phyloP scores from a whole-genome alignment of 2,113 vertebrate species.

The Rhinopithecus roxellana region DNA sequence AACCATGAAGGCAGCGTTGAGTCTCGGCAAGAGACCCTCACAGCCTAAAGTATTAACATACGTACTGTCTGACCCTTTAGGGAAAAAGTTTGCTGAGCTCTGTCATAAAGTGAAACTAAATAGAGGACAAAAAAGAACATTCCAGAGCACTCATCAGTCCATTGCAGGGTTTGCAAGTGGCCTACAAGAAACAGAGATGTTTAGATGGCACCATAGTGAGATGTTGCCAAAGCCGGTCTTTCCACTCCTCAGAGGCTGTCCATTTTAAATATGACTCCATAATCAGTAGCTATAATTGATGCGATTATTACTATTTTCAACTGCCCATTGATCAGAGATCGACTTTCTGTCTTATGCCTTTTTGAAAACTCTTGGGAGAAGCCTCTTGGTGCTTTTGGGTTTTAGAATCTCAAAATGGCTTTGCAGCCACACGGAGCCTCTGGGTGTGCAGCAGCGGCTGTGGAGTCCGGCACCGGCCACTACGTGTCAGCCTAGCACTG shows the following conservation, averaged over 20 bases:
- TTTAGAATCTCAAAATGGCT: not conserved
- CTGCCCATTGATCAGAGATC: not conserved
- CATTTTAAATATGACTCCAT: not conserved
- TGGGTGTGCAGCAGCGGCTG: accelerated
- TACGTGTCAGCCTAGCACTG: accelerated
- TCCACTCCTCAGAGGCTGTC: not conserved
- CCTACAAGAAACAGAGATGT: not conserved
- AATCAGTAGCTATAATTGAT: not conserved
- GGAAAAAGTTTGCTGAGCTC: not conserved
- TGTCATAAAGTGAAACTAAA: not conserved
- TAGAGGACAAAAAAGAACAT: not conserved
- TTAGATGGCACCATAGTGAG: not conserved
- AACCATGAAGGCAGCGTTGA: accelerated
- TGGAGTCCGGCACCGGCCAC: accelerated
- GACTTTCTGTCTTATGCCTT: not conserved
- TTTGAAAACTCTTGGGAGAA: not conserved
- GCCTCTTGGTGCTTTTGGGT: not conserved
- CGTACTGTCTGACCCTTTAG: not conserved
- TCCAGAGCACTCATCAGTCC: not conserved
- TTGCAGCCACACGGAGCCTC: accelerated
- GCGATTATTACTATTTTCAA: not conserved
- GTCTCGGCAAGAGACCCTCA: not conserved
- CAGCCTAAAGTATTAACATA: not conserved
- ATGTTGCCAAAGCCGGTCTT: not conserved
- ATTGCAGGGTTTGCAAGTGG: not conserved